Evolutionary conservation across 2,888 invertebrate species (phyloP).

Genomic region (Agrochola macilenta): DNA sequence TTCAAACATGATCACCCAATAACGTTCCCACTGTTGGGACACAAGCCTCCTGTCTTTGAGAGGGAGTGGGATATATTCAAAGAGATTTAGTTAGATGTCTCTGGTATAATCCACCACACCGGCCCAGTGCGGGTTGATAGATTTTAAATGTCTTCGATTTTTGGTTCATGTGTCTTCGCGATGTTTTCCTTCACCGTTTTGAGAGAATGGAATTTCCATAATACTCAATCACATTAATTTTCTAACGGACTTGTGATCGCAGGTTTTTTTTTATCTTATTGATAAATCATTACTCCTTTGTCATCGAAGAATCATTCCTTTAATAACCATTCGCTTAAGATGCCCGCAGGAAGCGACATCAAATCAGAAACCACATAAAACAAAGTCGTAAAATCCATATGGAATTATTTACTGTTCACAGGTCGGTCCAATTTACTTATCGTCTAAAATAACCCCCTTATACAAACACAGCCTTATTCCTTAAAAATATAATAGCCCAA

Average conservation of each 20-base stretch:
- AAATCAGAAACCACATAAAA: background rate
- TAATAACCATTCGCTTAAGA: background rate
- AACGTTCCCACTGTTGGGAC: too few relatives aligned
- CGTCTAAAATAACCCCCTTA: background rate
- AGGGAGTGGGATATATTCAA: too few relatives aligned
- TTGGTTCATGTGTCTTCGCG: too few relatives aligned
- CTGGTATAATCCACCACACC: too few relatives aligned
- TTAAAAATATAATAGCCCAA: conserved; percentile 25
- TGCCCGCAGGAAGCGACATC: background rate
- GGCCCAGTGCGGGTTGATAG: too few relatives aligned
- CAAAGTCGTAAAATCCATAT: background rate
- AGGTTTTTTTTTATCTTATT: background rate
- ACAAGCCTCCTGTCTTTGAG: too few relatives aligned
- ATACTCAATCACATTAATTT: background rate
- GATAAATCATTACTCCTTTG: background rate
- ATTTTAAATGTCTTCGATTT: too few relatives aligned
- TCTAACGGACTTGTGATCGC: background rate
- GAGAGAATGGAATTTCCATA: background rate
- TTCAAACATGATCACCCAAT: background rate
- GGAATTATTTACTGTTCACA: background rate
- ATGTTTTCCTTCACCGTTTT: too few relatives aligned
- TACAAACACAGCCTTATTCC: background rate
- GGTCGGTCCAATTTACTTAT: background rate
- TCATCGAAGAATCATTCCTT: background rate
- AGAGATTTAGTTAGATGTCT: too few relatives aligned